Percentiles rank a stretch among this genome's conserved stretches.
These are phyloP conservation scores for Hyles lineata DNA, from an alignment of 2,888 invertebrate genomes.

Conservation along the genomic window DNA sequence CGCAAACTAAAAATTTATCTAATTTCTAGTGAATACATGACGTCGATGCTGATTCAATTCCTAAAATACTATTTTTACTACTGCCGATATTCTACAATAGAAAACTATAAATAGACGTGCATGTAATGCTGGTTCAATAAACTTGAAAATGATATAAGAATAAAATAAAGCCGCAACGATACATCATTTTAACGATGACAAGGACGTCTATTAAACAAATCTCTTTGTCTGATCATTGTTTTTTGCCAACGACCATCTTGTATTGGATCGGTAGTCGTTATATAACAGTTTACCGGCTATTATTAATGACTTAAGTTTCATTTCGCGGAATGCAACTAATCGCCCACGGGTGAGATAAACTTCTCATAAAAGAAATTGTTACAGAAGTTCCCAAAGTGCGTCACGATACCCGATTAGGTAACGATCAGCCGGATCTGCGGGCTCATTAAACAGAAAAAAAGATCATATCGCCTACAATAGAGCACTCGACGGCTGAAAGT, in stretches of 20 bases:
- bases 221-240: constrained; percentile 21
- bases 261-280: constrained; percentile 34
- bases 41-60: too few species aligned
- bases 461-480: constrained; percentile 79
- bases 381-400: constrained; percentile 42
- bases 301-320: constrained; percentile 55
- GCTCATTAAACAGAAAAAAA: constrained; percentile 75
- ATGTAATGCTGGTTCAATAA: neutral
- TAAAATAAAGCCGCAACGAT: constrained; percentile 11
- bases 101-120: neutral
- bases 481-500: constrained; percentile 78
- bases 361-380: constrained; percentile 30
- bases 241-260: constrained; percentile 23
- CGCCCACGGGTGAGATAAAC: constrained; percentile 42
- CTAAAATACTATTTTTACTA: too few species aligned
- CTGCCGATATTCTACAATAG: neutral
- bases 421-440: constrained; percentile 77
- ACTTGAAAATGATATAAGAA: neutral
- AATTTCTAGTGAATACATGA: too few species aligned
- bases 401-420: constrained; percentile 71
- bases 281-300: constrained; percentile 46
- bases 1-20: too few species aligned
- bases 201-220: constrained; percentile 27
- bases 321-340: constrained; percentile 46
- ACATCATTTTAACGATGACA: constrained; percentile 25